Base-by-base conservation (phyloP, 2,797 vertebrate species). In the Jordanella pulchra region DNA sequence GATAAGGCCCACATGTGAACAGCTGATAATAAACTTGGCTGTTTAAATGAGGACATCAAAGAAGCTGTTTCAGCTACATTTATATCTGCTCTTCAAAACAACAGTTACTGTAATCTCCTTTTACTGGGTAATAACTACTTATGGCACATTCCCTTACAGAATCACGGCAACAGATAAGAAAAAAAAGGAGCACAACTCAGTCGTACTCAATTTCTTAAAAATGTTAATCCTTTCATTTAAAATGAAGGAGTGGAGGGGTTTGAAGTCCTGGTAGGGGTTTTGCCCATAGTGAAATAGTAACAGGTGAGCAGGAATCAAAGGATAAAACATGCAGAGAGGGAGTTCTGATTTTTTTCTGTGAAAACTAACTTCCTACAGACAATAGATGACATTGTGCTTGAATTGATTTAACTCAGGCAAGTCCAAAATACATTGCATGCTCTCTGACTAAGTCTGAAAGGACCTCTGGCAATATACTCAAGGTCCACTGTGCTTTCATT, bases 401-500 rank as follows among this genome's bases (percentile, higher is more conserved):
- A 87, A 88, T 87, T 88, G 85, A 88, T 89, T 88, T 71, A 86
- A 77, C 68, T 84, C 79, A 83, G 75, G 76, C 77, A 72, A 75
- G 76, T 87, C 86, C 72, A 82, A 89, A n/a, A 90, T 82, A 72
- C 35, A 39, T 1, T 39, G 0, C 4, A 39, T 71, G 66, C 66
- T 85, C 79, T 39, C 67, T 75, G 69, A 71, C 78, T 83, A 73
- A 78, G 65, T 81, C 71, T 74, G 32, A 60, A 84, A 83, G 79
- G 84, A 85, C 84, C 84, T 90, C 75, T 67, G 79, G 84, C 76
- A 76, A 80, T 83, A 76, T 71, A 81, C 89, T 83, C 84, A 88
- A 86, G 83, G 85, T 85, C 80, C 73, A 77, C 56, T 1, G 30
- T 86, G 75, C 86, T 91, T 89, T 91, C 87, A 91, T 90, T 89